Evolutionary conservation across 2,888 invertebrate genomes (phyloP), one percentile per base, ranked within the genome.

Genomic region (Neoascia interrupta): DNA sequence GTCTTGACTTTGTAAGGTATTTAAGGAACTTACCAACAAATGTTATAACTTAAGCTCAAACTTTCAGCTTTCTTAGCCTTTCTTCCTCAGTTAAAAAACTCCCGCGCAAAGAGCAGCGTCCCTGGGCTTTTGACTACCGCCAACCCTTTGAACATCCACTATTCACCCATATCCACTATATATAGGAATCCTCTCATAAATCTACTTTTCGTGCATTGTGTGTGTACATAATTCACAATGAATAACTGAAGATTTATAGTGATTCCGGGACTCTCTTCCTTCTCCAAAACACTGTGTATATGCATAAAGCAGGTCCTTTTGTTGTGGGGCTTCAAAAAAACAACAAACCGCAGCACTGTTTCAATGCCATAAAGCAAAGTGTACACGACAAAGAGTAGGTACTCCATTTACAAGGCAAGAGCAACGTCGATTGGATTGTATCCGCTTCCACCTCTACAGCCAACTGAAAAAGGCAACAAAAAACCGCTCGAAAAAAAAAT

Each of bases 131-230:
- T n/a, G n/a, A 18, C 51, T 4, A 31, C 23, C 60, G 11, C n/a
- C 23, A n/a, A 21, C 49, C 13, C 37, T 51, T 73, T 36, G 51
- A 51, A 43, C 51, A 58, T 13, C 73, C 66, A 64, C 64, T 56
- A 64, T 47, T 19, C 49, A 58, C 45, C 45, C 53, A 39, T 37
- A 37, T 45, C 53, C 69, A 21, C 21, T 49, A n/a, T n/a, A n/a
- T n/a, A n/a, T n/a, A n/a, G n/a, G n/a, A n/a, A n/a, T n/a, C n/a
- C 54, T 16, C 72, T 79, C 79, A 73, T 79, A 79, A 79, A 79
- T 79, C 45, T 31, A 61, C 61, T 73, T 51, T 68, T 6, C 56
- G 56, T 58, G 31, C 21, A 60, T 18, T 10, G 28, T 56, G 13
- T 49, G 5, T 15, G 23, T 72, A 43, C 53, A 64, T 64, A 72